Percentiles rank a stretch among this genome's conserved stretches.
These are phyloP conservation scores for Corynorhinus townsendii DNA, from an alignment of 2,113 vertebrate genomes.

Conservation along the genomic window DNA sequence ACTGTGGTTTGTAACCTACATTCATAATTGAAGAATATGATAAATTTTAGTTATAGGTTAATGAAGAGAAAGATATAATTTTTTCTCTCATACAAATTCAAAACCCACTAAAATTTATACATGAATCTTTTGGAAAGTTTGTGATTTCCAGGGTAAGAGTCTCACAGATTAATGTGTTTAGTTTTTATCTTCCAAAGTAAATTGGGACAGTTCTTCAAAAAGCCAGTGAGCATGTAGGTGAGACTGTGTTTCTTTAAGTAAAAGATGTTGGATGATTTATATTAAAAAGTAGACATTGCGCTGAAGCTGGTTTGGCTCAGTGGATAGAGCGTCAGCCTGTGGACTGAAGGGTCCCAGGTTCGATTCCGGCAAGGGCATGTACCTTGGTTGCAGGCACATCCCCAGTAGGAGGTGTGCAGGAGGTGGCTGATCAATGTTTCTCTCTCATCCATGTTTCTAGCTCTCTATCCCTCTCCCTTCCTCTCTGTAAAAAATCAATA, in stretches of 20 bases:
- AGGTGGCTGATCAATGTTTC: too few relatives aligned
- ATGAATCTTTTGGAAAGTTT: background rate
- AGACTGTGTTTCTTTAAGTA: background rate
- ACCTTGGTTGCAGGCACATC: too few relatives aligned
- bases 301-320: too few relatives aligned
- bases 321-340: too few relatives aligned
- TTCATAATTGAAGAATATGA: background rate
- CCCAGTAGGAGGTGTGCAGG: too few relatives aligned
- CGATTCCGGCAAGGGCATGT: too few relatives aligned
- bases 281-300: background rate
- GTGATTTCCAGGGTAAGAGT: background rate
- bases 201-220: background rate
- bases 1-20: background rate
- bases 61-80: background rate
- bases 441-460: too few relatives aligned
- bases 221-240: background rate
- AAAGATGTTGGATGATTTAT: background rate
- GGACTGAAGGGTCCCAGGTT: too few relatives aligned
- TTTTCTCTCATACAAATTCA: background rate
- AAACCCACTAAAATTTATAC: background rate
- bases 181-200: background rate
- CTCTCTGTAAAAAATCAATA: too few relatives aligned
- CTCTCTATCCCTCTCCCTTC: too few relatives aligned
- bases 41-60: constrained; percentile 18
- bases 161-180: background rate